phyloP scores from a whole-genome alignment of 2,113 vertebrate species.

The Chinchilla lanigera region DNA sequence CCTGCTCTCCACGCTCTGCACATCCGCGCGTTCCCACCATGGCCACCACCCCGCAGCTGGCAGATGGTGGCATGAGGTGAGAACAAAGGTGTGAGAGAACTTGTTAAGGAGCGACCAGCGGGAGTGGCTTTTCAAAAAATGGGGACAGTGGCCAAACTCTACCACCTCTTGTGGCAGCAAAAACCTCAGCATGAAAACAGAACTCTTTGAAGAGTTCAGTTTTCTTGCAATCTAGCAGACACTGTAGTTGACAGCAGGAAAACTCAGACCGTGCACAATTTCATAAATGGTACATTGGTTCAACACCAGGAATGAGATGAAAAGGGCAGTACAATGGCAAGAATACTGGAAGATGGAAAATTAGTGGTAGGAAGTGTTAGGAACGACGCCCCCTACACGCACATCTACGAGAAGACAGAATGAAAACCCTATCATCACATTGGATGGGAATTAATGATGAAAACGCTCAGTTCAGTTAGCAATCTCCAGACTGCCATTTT shows the following conservation, averaged over 20 bases:
- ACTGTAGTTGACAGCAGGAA: background rate
- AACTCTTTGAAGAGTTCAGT: background rate
- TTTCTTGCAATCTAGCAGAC: background rate
- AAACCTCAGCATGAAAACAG: background rate
- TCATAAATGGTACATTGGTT: background rate
- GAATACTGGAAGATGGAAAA: background rate
- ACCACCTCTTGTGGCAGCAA: background rate
- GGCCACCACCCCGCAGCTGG: background rate
- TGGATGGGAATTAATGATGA: background rate
- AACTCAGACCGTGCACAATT: background rate
- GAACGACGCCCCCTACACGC: background rate
- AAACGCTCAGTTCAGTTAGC: background rate
- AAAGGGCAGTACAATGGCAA: background rate
- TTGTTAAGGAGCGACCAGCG: background rate
- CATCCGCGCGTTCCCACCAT: rapidly evolving
- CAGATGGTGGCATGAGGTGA: background rate
- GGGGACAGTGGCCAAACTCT: background rate
- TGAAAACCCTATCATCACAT: background rate
- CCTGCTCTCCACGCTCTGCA: background rate
- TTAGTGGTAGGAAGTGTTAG: no score
- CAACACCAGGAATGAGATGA: background rate
- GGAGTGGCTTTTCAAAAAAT: background rate
- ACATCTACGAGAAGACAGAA: background rate
- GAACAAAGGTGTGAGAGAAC: background rate
- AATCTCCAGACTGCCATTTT: background rate